A percentile compares a stretch with the other conserved stretches of the same genome.
Conservation (phyloP, 2,113 vertebrate species). For the Hassar affinis region DNA sequence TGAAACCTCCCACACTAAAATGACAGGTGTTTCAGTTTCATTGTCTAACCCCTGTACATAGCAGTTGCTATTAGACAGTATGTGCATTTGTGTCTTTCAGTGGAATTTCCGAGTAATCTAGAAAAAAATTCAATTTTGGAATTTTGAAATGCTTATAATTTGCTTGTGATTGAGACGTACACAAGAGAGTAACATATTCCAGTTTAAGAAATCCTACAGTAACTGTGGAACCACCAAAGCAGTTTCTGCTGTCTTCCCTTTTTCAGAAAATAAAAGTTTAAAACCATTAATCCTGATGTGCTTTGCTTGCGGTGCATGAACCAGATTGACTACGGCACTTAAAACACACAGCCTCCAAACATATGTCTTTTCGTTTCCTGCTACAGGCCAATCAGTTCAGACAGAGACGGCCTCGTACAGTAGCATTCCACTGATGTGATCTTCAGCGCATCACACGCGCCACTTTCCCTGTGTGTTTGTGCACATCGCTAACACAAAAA, state of each 20-base stretch:
- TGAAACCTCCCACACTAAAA: no score
- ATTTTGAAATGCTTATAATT: not conserved
- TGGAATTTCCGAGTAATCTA: not conserved
- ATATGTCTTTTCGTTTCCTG: constrained; percentile 31
- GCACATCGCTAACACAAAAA: constrained; percentile 67
- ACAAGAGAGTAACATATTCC: not conserved
- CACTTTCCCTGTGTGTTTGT: constrained; percentile 71
- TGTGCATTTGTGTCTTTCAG: not conserved
- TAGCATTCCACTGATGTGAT: constrained; percentile 66
- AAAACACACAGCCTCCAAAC: constrained; percentile 36
- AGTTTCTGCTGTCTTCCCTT: not conserved
- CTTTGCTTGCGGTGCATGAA: constrained; percentile 13
- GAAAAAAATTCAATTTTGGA: not conserved
- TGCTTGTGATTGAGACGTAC: not conserved
- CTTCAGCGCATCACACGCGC: constrained; percentile 68
- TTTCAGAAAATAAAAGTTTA: not conserved
- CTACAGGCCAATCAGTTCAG: constrained; percentile 46
- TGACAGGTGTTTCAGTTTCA: no score
- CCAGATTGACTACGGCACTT: constrained; percentile 43
- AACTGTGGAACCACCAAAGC: not conserved
- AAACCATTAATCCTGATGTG: constrained; percentile 17
- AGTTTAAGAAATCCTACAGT: not conserved
- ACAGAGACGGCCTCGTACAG: constrained; percentile 57
- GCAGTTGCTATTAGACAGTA: not conserved
- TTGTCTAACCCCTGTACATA: no score